Evolutionary conservation across 2,888 invertebrate species (phyloP).

Genomic region (Copidosoma aretas): DNA sequence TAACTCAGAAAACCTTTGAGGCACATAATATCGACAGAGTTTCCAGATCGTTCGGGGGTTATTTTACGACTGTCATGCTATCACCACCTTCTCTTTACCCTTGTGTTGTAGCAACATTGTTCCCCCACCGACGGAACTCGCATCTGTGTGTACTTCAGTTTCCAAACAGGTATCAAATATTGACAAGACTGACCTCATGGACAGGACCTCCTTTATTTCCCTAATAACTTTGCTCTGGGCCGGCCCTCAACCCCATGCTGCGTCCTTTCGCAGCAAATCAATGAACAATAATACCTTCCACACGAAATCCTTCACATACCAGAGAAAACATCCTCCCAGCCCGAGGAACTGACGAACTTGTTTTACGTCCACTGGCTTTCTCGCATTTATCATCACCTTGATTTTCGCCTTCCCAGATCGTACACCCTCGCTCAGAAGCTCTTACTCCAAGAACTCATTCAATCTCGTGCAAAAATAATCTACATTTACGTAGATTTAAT

Average conservation of each 20-base stretch:
- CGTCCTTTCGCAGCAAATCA: neutral
- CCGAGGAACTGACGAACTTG: neutral
- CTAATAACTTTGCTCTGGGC: neutral
- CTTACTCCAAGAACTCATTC: too few species aligned
- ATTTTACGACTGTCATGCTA: neutral
- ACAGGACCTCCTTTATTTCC: neutral
- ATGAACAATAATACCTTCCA: neutral
- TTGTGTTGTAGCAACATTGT: neutral
- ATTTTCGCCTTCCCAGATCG: neutral
- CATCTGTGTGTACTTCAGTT: too few species aligned
- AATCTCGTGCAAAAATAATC: neutral
- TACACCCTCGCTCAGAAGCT: neutral
- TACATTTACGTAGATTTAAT: neutral
- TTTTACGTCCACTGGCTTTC: neutral
- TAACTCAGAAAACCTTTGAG: neutral
- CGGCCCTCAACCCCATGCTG: neutral
- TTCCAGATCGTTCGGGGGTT: neutral
- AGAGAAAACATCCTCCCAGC: neutral
- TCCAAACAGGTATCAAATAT: neutral
- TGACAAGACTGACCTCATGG: neutral
- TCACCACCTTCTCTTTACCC: neutral
- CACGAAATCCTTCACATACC: neutral
- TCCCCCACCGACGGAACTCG: too few species aligned
- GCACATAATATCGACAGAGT: neutral
- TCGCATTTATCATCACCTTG: neutral